These are phyloP conservation scores for Orchesella cincta DNA, from an alignment of 1,140 invertebrate genomes.

Conservation along the genomic window DNA sequence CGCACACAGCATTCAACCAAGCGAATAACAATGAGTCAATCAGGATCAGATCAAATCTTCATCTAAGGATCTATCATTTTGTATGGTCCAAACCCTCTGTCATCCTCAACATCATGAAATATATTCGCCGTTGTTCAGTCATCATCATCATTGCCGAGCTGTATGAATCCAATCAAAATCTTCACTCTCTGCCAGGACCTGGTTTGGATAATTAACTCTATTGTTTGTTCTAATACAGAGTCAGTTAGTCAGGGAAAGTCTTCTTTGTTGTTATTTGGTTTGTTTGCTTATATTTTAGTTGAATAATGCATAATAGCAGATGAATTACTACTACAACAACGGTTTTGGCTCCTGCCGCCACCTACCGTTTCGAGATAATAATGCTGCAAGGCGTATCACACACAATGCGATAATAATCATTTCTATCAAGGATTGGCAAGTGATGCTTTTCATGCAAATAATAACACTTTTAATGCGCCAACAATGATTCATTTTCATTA, in stretches of 20 bases:
- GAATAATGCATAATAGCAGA: not conserved
- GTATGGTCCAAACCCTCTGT: not conserved
- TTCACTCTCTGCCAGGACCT: not conserved
- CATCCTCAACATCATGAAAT: not conserved
- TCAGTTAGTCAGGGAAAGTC: not conserved
- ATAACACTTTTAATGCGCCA: not conserved
- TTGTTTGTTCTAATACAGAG: slow-evolving; percentile 8
- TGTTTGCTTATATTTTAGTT: not conserved
- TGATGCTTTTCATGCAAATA: not conserved
- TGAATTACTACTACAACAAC: not conserved
- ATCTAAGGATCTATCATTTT: not conserved
- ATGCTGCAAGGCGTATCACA: not conserved
- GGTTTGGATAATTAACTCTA: slow-evolving; percentile 6
- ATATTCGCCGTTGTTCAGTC: not conserved
- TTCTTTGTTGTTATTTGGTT: not conserved
- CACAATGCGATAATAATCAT: not conserved
- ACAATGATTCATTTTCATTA: not conserved
- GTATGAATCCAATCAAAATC: slow-evolving; percentile 19
- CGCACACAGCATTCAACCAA: too few relatives aligned
- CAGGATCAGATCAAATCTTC: slow-evolving; percentile 10
- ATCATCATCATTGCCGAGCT: not conserved
- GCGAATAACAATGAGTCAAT: slow-evolving; percentile 27
- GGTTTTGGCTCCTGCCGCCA: not conserved
- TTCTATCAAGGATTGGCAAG: not conserved
- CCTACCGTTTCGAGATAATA: not conserved